Evolutionary conservation across 2,113 vertebrate species (phyloP), one percentile per base, ranked within the genome.

Genomic region (Tragulus kanchil): DNA sequence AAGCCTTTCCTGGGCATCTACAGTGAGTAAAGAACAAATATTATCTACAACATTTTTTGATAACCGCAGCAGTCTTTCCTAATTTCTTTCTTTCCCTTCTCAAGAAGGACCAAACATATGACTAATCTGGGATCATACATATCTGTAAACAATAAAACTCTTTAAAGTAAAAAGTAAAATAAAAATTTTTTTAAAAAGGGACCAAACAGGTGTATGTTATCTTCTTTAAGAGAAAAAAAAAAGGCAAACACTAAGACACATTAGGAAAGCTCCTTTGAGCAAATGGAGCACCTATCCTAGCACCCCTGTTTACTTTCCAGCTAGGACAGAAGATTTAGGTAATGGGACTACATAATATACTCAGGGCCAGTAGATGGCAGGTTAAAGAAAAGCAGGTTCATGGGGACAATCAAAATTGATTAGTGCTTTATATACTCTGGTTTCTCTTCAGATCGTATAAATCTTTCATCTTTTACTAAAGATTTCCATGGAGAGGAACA

Each of bases 401-500:
- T 77, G 8, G 82, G 17, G 1, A 50, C 8, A 86, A 94, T 62
- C 8, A 85, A 69, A 86, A 36, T 69, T 36, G 7, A 77, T 50
- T 89, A 26, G 14, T 77, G 36, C 28, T 77, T 62, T 54, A 87
- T 0, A 96, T 93, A 48, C 97, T 98, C 96, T 98, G 97, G 97
- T 98, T 98, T 98, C 97, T 97, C 98, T 98, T 97, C 98, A 98
- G 83, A 97, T 97, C 96, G 95, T n/a, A 98, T 97, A 97, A 98
- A 97, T 97, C 95, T 97, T 97, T 97, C 93, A 95, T 96, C 97
- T 97, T 97, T 97, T 98, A 98, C 96, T 97, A 98, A 97, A 97
- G 98, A 97, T 98, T 98, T 97, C 97, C 97, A 96, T 97, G 97
- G 96, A 96, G 98, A 98, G 97, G 88, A 97, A 97, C 95, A 96